Evolutionary conservation across 2,888 invertebrate species (phyloP), one percentile per base, ranked within the genome.

Genomic region (Xylota sylvarum): DNA sequence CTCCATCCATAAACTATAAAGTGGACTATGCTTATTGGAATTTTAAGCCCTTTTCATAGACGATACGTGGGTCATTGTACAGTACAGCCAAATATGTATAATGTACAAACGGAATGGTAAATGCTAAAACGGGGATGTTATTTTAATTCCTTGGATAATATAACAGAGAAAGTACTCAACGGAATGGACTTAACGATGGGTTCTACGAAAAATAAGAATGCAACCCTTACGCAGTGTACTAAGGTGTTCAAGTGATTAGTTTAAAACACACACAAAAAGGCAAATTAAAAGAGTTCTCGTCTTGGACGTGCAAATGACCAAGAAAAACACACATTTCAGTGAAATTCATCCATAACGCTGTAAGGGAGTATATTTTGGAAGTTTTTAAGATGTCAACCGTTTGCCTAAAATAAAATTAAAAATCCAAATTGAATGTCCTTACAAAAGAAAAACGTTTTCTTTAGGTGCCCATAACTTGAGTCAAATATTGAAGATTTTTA

Each of bases 261-360:
- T 46, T 37, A 17, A 46, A 23, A 30, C 35, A 23, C 4, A 35
- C 60, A 74, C 23, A 30, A 10, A 17, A 56, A 55, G 19, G 14
- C 12, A 65, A 52, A 58, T 76, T 48, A 56, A 67, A 67, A 23
- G 19, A 50, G 17, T 23, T 9, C 48, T 48, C 19, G 23, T 48
- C 67, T 43, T 65, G 76, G 56, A 76, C 76, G 76, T 76, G 76
- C 46, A 58, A 67, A 76, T 76, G 76, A 76, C 65, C 76, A 67
- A 76, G 23, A 50, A 23, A 67, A 65, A 56, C 30, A 48, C 9
- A 56, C 14, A 23, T 12, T 40, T 7, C 9, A 14, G 27, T 55
- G 35, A 19, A 55, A 64, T 55, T 10, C n/a, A 37, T 40, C 43
- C 19, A 62, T 62, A 43, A 43, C n/a, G 19, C 23, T 46, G 32